Base-by-base conservation (phyloP, 2,888 invertebrate species). In the Cyaniris semiargus region DNA sequence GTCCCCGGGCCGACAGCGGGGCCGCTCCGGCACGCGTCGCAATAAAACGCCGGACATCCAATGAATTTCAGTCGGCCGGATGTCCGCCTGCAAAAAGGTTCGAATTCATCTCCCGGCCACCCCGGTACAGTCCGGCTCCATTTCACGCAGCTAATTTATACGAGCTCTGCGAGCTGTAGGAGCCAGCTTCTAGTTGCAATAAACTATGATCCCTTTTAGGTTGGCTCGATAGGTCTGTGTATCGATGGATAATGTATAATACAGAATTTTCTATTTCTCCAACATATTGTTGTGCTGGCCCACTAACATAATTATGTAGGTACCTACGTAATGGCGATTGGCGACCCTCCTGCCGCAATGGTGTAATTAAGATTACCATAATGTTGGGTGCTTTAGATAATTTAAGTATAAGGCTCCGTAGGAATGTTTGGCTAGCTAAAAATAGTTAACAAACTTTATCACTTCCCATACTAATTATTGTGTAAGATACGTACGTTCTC, bases 41-140 rank as follows among this genome's bases (percentile, higher is more conserved):
- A 66, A 66, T 66, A 66, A 66, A 66, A 66, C 66, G 27, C 27
- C 27, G 27, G 15, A 15, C 13, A 27, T 66, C 72, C 48, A 72
- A 72, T 72, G 72, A 72, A 72, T 72, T 44, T 44, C 72, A 38
- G 71, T 13, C 13, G 23, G 72, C 15, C 72, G 21, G 44, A 21
- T 75, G 27, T 76, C 70, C 71, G 70, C 78, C 75, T 76, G 78
- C 77, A 78, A 78, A 77, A 72, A 78, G 75, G 70, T 60, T 58
- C 58, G 70, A 75, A 76, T 78, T 70, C 78, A 76, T 58, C 56
- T 10, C 77, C 70, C 34, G n/a, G 8, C 71, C 18, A 21, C 8
- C 70, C 38, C 71, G 10, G 27, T 60, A 3, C 10, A 8, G 3
- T n/a, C 44, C 72, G n/a, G 44, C 44, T 72, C 72, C 72, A 44